Evolutionary conservation across 1,140 invertebrate genomes (phyloP), one percentile per base, ranked within the genome.

Genomic region (Brachionus angularis): DNA sequence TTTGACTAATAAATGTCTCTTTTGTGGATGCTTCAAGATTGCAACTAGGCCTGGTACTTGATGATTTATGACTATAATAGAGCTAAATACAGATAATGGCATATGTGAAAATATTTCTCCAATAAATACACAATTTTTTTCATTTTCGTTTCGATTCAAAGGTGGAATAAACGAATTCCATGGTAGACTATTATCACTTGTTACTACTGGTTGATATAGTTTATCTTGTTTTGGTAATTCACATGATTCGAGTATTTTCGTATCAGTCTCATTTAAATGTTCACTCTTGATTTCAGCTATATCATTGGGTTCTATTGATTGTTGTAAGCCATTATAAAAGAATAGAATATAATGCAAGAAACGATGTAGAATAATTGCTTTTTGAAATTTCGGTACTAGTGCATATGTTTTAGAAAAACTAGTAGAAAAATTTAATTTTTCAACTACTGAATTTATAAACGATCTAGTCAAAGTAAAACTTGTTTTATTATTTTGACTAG

Each of bases 91-190:
- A 18, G 46, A 52, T 16, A 70, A 1, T 7, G 67, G 67, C 67
- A 70, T 70, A 12, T 50, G 42, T 16, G 29, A 25, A 36, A 70
- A 46, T n/a, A 70, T 39, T 27, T 70, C 67, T 7, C 46, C 67
- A 36, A 70, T 50, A 36, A 25, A 52, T 8, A 70, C 29, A 70
- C 67, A 70, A 4, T 50, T 5, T 47, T 36, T 49, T 29, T 69
- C n/a, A 18, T 23, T 23, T 23, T 25, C n/a, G 16, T 16, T n/a
- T n/a, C 33, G 33, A 10, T 50, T 21, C 8, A 70, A 21, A 14
- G 29, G 16, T 16, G 67, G 67, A 29, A 70, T 50, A 29, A 70
- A 70, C 4, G 67, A 39, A 16, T 52, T 70, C 67, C 67, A 70
- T 23, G 34, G 18, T 18, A 67, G 18, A 21, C 47, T 39, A 31